Evolutionary conservation across 2,888 invertebrate species (phyloP).

Genomic region (Xestia xanthographa): DNA sequence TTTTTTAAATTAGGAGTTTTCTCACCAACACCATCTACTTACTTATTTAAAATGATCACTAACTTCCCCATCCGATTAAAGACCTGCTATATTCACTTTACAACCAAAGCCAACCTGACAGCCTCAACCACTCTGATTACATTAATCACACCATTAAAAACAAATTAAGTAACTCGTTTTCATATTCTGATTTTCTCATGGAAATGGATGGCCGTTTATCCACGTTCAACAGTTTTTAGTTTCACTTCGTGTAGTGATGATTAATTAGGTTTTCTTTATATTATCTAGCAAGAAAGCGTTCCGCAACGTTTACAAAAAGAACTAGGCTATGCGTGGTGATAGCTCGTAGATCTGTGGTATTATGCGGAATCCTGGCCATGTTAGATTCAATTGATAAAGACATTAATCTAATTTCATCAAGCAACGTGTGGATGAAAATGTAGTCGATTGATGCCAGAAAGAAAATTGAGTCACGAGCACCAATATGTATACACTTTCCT

Average conservation of each 20-base stretch:
- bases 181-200: constrained; percentile 54
- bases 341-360: constrained; percentile 17
- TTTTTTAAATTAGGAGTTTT: neutral
- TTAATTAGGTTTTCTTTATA: constrained; percentile 54
- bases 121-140: constrained; percentile 27
- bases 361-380: constrained; percentile 4
- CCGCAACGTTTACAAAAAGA: constrained; percentile 30
- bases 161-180: constrained; percentile 54
- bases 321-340: constrained; percentile 24
- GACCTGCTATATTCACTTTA: neutral
- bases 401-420: constrained; percentile 26
- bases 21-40: neutral
- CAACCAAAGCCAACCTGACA: constrained; percentile 15
- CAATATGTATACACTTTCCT: too few relatives aligned
- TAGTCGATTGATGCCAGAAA: neutral
- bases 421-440: neutral
- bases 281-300: constrained; percentile 47
- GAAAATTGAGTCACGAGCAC: neutral
- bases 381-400: constrained; percentile 18
- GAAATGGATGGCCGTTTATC: constrained; percentile 53
- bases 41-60: neutral
- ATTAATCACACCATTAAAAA: constrained; percentile 45
- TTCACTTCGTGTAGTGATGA: constrained; percentile 51
- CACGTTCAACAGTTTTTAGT: constrained; percentile 53
- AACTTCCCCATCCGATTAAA: constrained; percentile 9